Conservation (phyloP, 1,140 invertebrate genomes). For the Aphaenogaster floridana region DNA sequence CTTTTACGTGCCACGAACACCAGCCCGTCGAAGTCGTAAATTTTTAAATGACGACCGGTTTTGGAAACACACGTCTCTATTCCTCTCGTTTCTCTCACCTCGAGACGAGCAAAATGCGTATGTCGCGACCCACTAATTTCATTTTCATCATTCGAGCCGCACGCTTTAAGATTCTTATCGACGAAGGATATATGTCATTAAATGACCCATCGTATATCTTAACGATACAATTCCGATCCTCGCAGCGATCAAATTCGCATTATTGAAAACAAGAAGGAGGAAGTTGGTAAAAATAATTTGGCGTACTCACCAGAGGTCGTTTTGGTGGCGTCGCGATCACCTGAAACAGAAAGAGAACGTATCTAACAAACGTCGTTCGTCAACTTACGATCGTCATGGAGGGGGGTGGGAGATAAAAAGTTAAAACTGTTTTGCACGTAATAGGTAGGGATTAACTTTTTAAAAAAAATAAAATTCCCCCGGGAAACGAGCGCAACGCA, state of each 20-base stretch:
- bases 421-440: slow-evolving; percentile 24
- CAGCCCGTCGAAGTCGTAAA: slow-evolving; percentile 23
- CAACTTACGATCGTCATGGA: neutral
- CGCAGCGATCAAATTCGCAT: neutral
- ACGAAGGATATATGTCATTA: neutral
- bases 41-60: slow-evolving; percentile 47
- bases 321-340: slow-evolving; percentile 46
- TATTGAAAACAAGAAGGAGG: neutral
- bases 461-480: slow-evolving; percentile 20
- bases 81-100: slow-evolving; percentile 8
- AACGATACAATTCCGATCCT: neutral
- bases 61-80: slow-evolving; percentile 23
- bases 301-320: slow-evolving; percentile 65
- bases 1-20: neutral
- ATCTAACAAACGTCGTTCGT: neutral
- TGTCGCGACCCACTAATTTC: neutral
- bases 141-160: neutral
- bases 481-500: slow-evolving; percentile 7
- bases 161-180: neutral
- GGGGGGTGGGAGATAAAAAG: neutral
- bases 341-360: slow-evolving; percentile 67
- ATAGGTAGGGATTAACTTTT: slow-evolving; percentile 35
- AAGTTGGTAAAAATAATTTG: neutral
- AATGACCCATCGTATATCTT: neutral
- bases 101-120: neutral